phyloP scores from a whole-genome alignment of 2,888 invertebrate genomes.

The Hirudinaria manillensis region DNA sequence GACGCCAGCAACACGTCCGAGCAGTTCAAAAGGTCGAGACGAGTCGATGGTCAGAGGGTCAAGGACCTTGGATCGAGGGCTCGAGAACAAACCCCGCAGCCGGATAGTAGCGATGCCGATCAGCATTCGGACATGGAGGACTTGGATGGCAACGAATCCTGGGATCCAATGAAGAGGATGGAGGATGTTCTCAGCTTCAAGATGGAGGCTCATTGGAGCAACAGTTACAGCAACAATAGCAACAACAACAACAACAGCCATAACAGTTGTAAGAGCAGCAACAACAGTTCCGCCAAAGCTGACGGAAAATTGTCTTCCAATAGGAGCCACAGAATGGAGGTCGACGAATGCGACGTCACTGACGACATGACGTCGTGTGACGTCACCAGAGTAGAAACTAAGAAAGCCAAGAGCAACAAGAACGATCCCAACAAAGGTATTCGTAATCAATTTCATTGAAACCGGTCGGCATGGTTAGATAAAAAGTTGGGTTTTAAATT shows the following conservation, averaged over 20 bases:
- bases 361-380: background rate
- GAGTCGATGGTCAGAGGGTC: background rate
- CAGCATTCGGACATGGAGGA: background rate
- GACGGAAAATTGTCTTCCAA: background rate
- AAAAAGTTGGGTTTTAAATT: too few species aligned
- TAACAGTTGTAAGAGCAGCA: background rate
- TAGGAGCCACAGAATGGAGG: background rate
- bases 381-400: background rate
- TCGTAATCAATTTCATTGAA: background rate
- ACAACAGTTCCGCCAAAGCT: background rate
- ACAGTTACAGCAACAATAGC: conserved; percentile 3
- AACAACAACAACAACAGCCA: conserved; percentile 11
- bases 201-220: too few species aligned
- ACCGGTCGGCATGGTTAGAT: too few species aligned
- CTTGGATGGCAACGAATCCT: background rate
- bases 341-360: background rate
- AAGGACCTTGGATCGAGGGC: background rate
- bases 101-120: conserved; percentile 3
- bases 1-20: background rate
- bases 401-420: background rate
- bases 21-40: background rate
- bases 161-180: background rate
- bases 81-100: background rate
- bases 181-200: background rate
- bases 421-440: background rate